phyloP scores from a whole-genome alignment of 2,888 invertebrate genomes.

The Cephus pygmeus region DNA sequence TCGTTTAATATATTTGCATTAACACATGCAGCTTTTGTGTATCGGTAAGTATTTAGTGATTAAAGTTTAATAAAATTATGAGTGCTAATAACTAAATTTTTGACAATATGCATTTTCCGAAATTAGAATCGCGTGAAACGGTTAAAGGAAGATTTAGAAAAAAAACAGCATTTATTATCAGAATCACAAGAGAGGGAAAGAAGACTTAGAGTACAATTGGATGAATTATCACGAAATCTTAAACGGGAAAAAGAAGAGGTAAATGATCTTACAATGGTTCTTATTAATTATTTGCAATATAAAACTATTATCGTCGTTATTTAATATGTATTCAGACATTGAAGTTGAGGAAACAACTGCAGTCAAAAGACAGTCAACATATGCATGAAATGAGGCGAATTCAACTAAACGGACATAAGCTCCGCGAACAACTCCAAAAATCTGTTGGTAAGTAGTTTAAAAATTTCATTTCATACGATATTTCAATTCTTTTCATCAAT shows the following conservation, averaged over 20 bases:
- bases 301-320: background rate
- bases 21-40: slow-evolving; percentile 12
- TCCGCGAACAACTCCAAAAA: slow-evolving; percentile 44
- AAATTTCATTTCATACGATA: background rate
- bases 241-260: slow-evolving; percentile 48
- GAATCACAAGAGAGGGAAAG: slow-evolving; percentile 41
- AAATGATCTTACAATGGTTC: slow-evolving; percentile 8
- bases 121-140: slow-evolving; percentile 44
- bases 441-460: slow-evolving; percentile 36
- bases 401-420: slow-evolving; percentile 39
- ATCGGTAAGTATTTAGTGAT: slow-evolving; percentile 2
- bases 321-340: slow-evolving; percentile 25
- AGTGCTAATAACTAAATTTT: background rate
- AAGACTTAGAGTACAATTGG: slow-evolving; percentile 39
- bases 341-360: slow-evolving; percentile 44
- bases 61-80: background rate
- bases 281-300: background rate
- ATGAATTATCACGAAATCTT: slow-evolving; percentile 33
- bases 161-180: slow-evolving; percentile 32
- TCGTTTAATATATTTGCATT: background rate
- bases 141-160: slow-evolving; percentile 42
- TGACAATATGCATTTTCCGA: background rate
- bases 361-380: slow-evolving; percentile 47
- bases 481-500: background rate
- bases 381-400: slow-evolving; percentile 46